Conservation (phyloP, 2,888 invertebrate genomes). For the Sphaerophoria taeniata region DNA sequence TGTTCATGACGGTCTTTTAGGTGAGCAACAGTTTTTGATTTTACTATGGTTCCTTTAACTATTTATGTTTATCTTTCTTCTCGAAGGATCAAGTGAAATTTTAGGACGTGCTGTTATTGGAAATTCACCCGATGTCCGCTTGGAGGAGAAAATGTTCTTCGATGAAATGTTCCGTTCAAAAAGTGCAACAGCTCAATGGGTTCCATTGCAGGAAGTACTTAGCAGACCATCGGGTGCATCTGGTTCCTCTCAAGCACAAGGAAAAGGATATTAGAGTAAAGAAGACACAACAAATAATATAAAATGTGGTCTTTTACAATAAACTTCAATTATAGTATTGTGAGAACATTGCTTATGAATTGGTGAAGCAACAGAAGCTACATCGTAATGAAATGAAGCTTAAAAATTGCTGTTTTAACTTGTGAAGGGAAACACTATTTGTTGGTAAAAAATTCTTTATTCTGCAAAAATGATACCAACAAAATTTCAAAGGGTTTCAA, state of each 20-base stretch:
- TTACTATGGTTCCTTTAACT: not conserved
- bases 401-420: slow-evolving; percentile 1
- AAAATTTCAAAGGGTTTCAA: slow-evolving; percentile 30
- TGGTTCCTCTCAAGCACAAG: slow-evolving; percentile 42
- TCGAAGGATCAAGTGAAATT: slow-evolving; percentile 84
- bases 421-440: not conserved
- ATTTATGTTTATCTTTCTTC: not conserved
- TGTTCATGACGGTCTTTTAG: slow-evolving; percentile 86
- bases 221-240: slow-evolving; percentile 36
- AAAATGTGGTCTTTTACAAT: not conserved
- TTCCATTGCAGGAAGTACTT: slow-evolving; percentile 83
- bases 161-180: slow-evolving; percentile 85
- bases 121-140: slow-evolving; percentile 81
- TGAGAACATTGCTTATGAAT: slow-evolving; percentile 20
- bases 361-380: not conserved
- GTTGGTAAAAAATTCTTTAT: not conserved
- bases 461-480: not conserved
- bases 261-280: slow-evolving; percentile 44
- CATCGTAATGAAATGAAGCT: slow-evolving; percentile 1
- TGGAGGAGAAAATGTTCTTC: slow-evolving; percentile 84
- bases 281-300: not conserved
- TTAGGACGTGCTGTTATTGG: slow-evolving; percentile 84
- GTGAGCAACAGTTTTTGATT: slow-evolving; percentile 75
- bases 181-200: slow-evolving; percentile 85
- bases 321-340: slow-evolving; percentile 19